Base-by-base conservation (phyloP, 2,113 vertebrate species). In the Colistium nudipinnis region DNA sequence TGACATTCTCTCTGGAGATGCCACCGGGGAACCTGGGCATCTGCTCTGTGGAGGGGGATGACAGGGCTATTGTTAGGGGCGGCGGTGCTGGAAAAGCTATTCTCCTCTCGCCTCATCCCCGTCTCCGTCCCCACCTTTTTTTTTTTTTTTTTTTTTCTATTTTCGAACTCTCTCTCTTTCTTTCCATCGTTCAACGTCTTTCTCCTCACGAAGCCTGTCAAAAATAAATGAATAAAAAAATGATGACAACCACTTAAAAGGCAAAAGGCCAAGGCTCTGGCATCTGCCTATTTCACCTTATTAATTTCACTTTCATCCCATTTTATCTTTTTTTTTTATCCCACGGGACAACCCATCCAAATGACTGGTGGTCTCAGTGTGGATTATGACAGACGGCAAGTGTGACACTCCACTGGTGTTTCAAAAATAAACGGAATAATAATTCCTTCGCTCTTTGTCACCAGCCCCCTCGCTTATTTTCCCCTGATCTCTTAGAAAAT, bases 31-130 rank as follows among this genome's bases (percentile, higher is more conserved):
- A 86, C 84, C 83, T 83, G 75, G 82, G 81, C 69, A 84, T 86
- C 82, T 75, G 80, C 77, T 89, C 79, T 87, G 85, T 81, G 72
- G 77, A 74, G 75, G 66, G 44, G 72, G 78, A 87, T 91, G 91
- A 91, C 91, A 92, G 80, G 83, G 79, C 85, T 87, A 92, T 88
- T 91, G 90, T 90, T 88, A 85, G 90, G 82, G 79, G 74, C 56
- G 48, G 69, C 59, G 19, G 19, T 47, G 51, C 68, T 39, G 73
- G 36, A 80, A 68, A 80, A 73, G 11, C 82, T 79, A 72, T 87
- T 86, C 84, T 71, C 65, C 84, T 71, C 65, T 61, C 55, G 68
- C 67, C 71, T 80, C 65, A 47, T 60, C 70, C 76, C 61, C 55
- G n/a, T 67, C 62, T 20, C 67, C 17, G 62, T 62, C 65, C 56